Evolutionary conservation across 2,113 vertebrate species (phyloP).

Genomic region (Antechinus stuartii): DNA sequence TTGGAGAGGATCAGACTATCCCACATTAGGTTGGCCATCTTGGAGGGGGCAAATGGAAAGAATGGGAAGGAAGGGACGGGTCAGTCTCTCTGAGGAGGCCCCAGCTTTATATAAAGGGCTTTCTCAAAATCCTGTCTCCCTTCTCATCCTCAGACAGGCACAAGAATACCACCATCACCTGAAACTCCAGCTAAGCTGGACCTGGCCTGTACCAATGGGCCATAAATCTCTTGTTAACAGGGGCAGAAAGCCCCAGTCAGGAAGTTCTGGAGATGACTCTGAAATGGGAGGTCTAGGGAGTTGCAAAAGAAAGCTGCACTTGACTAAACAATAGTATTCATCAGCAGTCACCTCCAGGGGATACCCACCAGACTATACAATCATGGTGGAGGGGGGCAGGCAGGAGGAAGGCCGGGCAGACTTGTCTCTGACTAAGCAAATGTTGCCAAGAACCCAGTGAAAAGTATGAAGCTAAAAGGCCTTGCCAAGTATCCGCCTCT

Average conservation of each 20-base stretch:
- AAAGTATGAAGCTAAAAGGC: rapidly evolving
- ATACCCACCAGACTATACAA: conserved; percentile 13
- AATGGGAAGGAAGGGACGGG: background rate
- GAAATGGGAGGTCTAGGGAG: conserved; percentile 76
- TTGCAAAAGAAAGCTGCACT: conserved; percentile 74
- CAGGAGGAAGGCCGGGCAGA: background rate
- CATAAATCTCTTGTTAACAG: conserved; percentile 82
- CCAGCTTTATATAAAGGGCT: conserved; percentile 46
- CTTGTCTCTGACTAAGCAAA: background rate
- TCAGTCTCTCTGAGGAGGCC: conserved; percentile 40
- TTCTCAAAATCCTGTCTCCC: background rate
- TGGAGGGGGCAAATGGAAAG: background rate
- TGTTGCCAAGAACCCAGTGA: conserved; percentile 28
- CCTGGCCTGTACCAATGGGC: conserved; percentile 74
- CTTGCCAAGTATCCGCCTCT: background rate
- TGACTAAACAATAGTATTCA: conserved; percentile 59
- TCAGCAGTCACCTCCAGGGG: conserved; percentile 71
- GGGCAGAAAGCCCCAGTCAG: conserved; percentile 76
- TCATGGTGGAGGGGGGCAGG: background rate
- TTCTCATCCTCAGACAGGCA: background rate
- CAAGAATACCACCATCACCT: conserved; percentile 31
- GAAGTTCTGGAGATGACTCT: conserved; percentile 77
- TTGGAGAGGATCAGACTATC: background rate
- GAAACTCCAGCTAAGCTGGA: conserved; percentile 62
- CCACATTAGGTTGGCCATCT: rapidly evolving